Conservation (phyloP, 1,140 invertebrate species). For the Halesus radiatus region DNA sequence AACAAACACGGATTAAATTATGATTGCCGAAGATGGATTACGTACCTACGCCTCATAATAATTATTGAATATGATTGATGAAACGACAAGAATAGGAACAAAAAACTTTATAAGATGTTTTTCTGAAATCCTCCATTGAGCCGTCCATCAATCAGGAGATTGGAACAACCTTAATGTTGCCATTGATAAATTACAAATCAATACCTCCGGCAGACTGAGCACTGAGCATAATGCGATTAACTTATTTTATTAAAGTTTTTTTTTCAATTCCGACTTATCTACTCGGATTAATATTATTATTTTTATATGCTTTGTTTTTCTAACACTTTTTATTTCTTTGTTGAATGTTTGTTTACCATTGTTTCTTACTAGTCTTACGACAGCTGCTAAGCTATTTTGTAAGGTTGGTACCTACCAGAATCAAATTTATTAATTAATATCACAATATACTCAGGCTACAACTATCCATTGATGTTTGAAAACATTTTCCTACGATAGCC, state of each 20-base stretch:
- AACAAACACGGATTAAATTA: conserved; percentile 27
- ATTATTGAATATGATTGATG: conserved; percentile 33
- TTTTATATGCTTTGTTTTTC: too few species aligned
- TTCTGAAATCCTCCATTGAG: conserved; percentile 25
- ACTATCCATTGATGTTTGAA: too few species aligned
- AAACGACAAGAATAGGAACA: conserved; percentile 17
- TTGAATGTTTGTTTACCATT: too few species aligned
- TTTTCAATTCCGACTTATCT: too few species aligned
- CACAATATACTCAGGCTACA: too few species aligned
- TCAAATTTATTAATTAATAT: too few species aligned
- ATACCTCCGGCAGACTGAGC: not conserved
- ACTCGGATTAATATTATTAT: too few species aligned
- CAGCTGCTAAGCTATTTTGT: too few species aligned
- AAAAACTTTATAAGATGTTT: conserved; percentile 33
- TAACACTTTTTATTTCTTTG: too few species aligned
- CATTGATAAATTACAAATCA: conserved; percentile 36
- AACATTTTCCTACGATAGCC: too few species aligned
- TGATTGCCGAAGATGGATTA: conserved; percentile 25
- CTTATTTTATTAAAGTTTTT: not conserved
- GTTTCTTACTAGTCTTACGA: too few species aligned
- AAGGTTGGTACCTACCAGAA: too few species aligned
- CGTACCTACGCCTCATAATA: conserved; percentile 6
- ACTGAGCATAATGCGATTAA: conserved; percentile 1
- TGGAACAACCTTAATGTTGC: conserved; percentile 32
- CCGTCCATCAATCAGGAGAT: conserved; percentile 27